Conservation (phyloP, 2,888 invertebrate genomes). For the Limenitis camilla region DNA sequence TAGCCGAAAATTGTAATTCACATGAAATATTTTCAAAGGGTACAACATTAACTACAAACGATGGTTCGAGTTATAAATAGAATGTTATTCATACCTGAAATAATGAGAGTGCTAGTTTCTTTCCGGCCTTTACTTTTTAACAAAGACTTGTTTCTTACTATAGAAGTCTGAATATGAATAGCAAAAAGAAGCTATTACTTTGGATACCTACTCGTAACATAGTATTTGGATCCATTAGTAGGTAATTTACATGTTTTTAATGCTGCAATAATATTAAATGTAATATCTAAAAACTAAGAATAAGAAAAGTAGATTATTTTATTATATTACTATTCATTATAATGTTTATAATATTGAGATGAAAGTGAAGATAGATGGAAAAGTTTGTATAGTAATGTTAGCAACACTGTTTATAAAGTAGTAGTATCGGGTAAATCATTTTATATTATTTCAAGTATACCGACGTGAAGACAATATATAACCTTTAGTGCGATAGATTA, state of each 20-base stretch:
- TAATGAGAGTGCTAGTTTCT: constrained; percentile 12
- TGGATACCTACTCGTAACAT: not conserved
- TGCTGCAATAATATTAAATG: not conserved
- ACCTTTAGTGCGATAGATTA: too few species aligned
- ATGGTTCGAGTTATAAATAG: constrained; percentile 5
- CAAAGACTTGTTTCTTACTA: constrained; percentile 8
- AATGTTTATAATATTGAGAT: too few species aligned
- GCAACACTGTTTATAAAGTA: too few species aligned
- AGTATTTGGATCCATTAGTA: too few species aligned
- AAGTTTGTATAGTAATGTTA: too few species aligned
- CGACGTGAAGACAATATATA: too few species aligned
- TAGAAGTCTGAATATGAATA: constrained; percentile 13
- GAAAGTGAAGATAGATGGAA: too few species aligned
- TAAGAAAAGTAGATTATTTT: too few species aligned
- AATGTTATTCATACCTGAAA: constrained; percentile 13
- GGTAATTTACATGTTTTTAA: not conserved
- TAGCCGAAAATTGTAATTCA: not conserved
- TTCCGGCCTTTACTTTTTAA: constrained; percentile 12
- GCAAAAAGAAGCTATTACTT: constrained; percentile 9
- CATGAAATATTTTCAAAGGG: not conserved
- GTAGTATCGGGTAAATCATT: too few species aligned
- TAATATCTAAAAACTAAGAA: too few species aligned
- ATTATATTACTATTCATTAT: too few species aligned
- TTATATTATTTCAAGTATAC: too few species aligned
- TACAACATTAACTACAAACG: not conserved